Evolutionary conservation across 2,113 vertebrate genomes (phyloP).

Genomic region (Natator depressus): DNA sequence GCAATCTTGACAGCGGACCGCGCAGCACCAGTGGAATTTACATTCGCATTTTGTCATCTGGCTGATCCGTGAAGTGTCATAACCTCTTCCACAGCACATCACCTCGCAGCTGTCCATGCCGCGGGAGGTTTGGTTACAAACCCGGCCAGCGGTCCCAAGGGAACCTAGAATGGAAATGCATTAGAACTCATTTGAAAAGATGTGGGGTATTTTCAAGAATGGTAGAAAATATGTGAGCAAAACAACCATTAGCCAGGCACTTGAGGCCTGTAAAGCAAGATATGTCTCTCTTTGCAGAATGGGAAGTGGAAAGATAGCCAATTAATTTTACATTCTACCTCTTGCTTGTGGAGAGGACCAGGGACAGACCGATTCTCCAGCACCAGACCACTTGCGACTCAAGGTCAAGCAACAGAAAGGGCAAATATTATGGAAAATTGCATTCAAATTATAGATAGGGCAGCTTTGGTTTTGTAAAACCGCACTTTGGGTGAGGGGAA

Average conservation of each 20-base stretch:
- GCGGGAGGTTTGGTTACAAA: slow-evolving; percentile 91
- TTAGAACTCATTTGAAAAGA: not conserved
- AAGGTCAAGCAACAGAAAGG: not conserved
- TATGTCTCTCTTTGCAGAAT: not conserved
- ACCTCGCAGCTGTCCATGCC: slow-evolving; percentile 94
- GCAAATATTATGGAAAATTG: not conserved
- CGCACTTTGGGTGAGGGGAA: not conserved
- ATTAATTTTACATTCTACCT: not conserved
- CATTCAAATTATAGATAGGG: not conserved
- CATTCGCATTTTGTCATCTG: slow-evolving; percentile 93
- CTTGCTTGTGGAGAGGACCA: not conserved
- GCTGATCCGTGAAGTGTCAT: slow-evolving; percentile 90
- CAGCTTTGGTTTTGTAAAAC: not conserved
- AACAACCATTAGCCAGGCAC: fast-evolving
- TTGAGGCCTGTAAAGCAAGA: not conserved
- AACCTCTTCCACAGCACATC: slow-evolving; percentile 96
- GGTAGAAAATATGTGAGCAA: not conserved
- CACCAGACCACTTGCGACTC: not conserved
- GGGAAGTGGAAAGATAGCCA: not conserved
- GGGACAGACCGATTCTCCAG: not conserved
- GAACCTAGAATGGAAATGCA: slow-evolving; percentile 80
- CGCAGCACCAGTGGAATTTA: slow-evolving; percentile 97
- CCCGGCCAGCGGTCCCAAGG: slow-evolving; percentile 87
- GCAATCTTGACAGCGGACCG: slow-evolving; percentile 94
- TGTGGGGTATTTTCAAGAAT: not conserved